These are phyloP conservation scores for Ellobium chinense DNA, from an alignment of 2,888 invertebrate genomes.

Conservation along the genomic window DNA sequence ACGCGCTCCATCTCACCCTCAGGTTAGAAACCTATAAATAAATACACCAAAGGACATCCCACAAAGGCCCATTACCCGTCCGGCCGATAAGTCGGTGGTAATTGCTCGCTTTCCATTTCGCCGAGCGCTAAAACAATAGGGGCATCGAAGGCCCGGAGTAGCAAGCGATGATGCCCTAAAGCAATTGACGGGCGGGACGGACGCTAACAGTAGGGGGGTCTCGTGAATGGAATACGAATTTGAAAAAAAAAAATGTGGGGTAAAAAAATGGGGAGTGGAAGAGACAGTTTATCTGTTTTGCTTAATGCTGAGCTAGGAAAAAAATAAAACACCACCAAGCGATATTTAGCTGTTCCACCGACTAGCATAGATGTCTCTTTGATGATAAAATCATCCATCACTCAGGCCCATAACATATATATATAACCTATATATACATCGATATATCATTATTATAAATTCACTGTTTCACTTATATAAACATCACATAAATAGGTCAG, in stretches of 20 bases:
- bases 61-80: constrained; percentile 7
- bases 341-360: no score
- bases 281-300: constrained; percentile 4
- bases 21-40: background rate
- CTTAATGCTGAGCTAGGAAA: no score
- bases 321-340: no score
- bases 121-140: constrained; percentile 15
- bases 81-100: background rate
- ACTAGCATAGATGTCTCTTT: no score
- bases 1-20: background rate
- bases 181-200: background rate
- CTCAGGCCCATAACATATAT: no score
- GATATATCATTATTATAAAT: no score
- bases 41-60: background rate
- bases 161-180: background rate
- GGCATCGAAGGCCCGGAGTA: background rate
- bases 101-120: constrained; percentile 20
- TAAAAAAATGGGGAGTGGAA: background rate
- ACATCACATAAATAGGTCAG: no score
- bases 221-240: background rate
- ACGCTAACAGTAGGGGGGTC: background rate
- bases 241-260: background rate
- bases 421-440: no score
- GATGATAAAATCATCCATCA: no score
- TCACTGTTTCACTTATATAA: no score